Base-by-base conservation (phyloP, 1,140 invertebrate genomes). In the Pseudachorutes palmiensis region DNA sequence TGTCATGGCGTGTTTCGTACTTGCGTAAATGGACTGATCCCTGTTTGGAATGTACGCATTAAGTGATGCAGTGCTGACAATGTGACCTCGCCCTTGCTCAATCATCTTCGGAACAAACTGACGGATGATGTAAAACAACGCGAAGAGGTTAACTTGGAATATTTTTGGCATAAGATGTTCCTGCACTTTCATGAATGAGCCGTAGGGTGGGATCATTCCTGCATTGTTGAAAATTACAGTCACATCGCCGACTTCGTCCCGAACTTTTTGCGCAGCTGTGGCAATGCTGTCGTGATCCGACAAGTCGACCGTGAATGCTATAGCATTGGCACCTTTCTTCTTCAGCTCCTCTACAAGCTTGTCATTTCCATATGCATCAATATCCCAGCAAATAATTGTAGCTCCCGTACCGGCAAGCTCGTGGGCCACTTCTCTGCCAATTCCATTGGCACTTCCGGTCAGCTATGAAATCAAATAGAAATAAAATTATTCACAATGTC, bases 191-290 rank as follows among this genome's bases (percentile, higher is more conserved):
- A 87, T 70, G 12, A 94, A 82, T 0, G 84, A 79, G 72, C 87
- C 84, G 74, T 86, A 87, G 0, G 89, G 89, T 86, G 93, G 90
- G 60, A 94, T 90, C 19, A 61, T 29, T 61, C 90, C 92, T 1
- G 91, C 92, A 80, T 94, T 94, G 79, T 93, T 93, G 0, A 93
- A 79, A 62, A 92, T 77, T 66, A 92, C 85, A 36, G 83, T 84
- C 2, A 88, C 78, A 74, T 83, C 79, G n/a, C 86, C 86, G 31
- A 79, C 51, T 33, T 68, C 66, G 24, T 62, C 26, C 2, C 31
- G 12, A 29, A 69, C 68, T 45, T 49, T 62, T 0, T 55, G 29
- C 19, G 66, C 59, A 0, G 41, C 2, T 19, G 30, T 14, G 55
- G 65, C 59, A 1, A 72, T 62, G 31, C 64, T 41, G 24, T 58